A percentile compares a stretch with the other conserved stretches of the same genome.
phyloP scores from a whole-genome alignment of 2,888 invertebrate genomes.

The Drosophila testacea region DNA sequence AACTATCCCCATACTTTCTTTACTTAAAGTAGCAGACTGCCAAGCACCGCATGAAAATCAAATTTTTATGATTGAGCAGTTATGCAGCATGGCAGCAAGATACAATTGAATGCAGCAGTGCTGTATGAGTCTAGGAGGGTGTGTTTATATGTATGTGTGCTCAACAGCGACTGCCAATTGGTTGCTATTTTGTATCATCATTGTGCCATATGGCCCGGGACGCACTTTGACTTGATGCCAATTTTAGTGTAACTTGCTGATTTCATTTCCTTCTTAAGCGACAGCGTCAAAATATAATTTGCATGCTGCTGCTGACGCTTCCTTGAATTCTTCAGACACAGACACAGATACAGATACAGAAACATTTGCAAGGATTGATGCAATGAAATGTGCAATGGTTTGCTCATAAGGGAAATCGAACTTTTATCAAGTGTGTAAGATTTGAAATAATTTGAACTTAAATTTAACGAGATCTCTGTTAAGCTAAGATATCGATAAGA shows the following conservation, averaged over 20 bases:
- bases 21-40: conserved; percentile 27
- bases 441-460: no score
- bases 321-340: neutral
- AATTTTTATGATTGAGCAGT: conserved; percentile 79
- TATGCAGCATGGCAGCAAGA: conserved; percentile 62
- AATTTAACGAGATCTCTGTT: no score
- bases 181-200: conserved; percentile 77
- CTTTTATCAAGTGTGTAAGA: no score
- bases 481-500: no score
- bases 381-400: conserved; percentile 31
- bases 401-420: conserved; percentile 68
- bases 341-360: conserved; percentile 18
- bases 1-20: conserved; percentile 16
- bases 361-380: conserved; percentile 11
- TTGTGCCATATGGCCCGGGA: conserved; percentile 66
- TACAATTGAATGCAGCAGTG: conserved; percentile 36
- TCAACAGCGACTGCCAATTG: conserved; percentile 49
- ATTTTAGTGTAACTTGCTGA: conserved; percentile 66
- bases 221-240: conserved; percentile 75
- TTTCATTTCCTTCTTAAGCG: conserved; percentile 75
- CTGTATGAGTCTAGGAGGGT: conserved; percentile 6
- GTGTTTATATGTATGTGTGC: conserved; percentile 6
- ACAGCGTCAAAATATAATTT: conserved; percentile 71
- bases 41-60: conserved; percentile 73
- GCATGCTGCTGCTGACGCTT: conserved; percentile 49